These are phyloP conservation scores for Xestoiulus laeticollis DNA, from an alignment of 2,888 invertebrate species.

Conservation along the genomic window DNA sequence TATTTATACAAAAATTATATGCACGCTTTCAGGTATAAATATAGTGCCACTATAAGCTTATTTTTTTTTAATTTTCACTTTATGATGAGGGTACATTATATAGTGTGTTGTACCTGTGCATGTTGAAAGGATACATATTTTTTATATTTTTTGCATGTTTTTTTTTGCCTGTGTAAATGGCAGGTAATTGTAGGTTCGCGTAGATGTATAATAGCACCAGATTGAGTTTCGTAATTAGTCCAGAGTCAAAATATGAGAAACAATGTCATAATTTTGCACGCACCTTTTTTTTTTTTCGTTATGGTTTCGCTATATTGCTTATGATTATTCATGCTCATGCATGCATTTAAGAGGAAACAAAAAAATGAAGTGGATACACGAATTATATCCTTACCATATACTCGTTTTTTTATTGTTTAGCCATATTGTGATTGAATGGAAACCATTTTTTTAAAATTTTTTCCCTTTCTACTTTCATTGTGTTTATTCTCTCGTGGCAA, in stretches of 20 bases:
- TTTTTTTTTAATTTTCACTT: neutral
- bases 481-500: neutral
- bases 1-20: neutral
- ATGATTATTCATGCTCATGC: slow-evolving; percentile 43
- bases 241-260: slow-evolving; percentile 47
- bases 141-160: no score
- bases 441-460: neutral
- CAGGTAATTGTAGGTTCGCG: slow-evolving; percentile 49
- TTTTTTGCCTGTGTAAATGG: slow-evolving; percentile 49
- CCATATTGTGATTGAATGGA: slow-evolving; percentile 12
- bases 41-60: neutral
- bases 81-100: slow-evolving; percentile 43
- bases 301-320: slow-evolving; percentile 20
- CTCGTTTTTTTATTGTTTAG: slow-evolving; percentile 23
- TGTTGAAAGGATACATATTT: slow-evolving; percentile 47
- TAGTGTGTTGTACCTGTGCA: neutral
- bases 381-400: neutral
- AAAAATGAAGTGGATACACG: slow-evolving; percentile 27
- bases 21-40: slow-evolving; percentile 28
- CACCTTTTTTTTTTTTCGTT: slow-evolving; percentile 29
- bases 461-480: neutral
- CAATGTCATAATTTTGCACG: slow-evolving; percentile 52
- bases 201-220: slow-evolving; percentile 47
- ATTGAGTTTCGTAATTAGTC: slow-evolving; percentile 51
- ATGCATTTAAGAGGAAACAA: slow-evolving; percentile 35